phyloP scores from a whole-genome alignment of 2,113 vertebrate species.

The Triplophysa siluroides region DNA sequence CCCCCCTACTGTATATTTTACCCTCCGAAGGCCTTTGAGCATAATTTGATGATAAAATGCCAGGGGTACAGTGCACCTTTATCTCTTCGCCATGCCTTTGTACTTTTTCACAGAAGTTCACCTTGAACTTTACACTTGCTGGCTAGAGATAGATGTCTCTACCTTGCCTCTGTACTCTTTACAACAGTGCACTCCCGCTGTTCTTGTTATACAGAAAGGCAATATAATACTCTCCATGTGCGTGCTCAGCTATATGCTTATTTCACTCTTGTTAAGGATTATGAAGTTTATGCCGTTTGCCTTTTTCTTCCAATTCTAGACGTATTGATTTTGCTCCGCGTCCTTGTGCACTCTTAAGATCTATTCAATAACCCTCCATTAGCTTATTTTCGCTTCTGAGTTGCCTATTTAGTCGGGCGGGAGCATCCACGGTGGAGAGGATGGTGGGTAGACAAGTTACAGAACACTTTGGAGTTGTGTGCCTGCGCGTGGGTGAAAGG shows the following conservation, averaged over 20 bases:
- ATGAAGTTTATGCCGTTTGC: neutral
- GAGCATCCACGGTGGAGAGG: neutral
- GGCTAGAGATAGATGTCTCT: conserved; percentile 26
- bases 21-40: conserved; percentile 14
- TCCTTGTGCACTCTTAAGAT: neutral
- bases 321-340: neutral
- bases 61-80: neutral
- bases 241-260: neutral
- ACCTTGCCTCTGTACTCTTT: conserved; percentile 34
- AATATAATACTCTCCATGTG: neutral
- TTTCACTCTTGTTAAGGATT: conserved; percentile 1
- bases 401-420: neutral
- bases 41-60: conserved; percentile 31
- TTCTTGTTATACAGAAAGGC: neutral
- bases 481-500: neutral
- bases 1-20: conserved; percentile 15
- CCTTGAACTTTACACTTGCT: conserved; percentile 43
- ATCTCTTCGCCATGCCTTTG: conserved; percentile 21
- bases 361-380: conserved; percentile 9
- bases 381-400: neutral
- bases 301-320: neutral
- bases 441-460: neutral
- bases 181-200: conserved; percentile 9
- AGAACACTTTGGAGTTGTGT: neutral
- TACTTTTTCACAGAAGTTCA: conserved; percentile 40